phyloP scores from a whole-genome alignment of 2,797 vertebrate species.

The Peromyscus aztecus region DNA sequence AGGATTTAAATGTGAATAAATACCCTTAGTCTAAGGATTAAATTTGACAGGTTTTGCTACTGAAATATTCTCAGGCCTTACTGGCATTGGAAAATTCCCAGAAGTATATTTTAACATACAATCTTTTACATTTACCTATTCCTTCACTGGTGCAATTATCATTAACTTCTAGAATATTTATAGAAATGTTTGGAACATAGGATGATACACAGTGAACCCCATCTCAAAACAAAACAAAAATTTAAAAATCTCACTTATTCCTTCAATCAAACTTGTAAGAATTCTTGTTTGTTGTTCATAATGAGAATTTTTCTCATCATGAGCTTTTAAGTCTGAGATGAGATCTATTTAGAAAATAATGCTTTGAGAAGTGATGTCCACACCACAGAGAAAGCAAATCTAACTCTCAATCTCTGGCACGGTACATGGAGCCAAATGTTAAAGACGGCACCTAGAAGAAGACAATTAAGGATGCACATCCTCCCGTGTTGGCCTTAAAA shows the following conservation, averaged over 20 bases:
- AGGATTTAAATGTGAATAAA: constrained; percentile 20
- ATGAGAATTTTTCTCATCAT: background rate
- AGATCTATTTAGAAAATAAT: background rate
- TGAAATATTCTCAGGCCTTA: background rate
- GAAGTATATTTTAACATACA: background rate
- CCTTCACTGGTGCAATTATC: background rate
- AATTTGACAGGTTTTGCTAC: background rate
- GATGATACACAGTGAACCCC: background rate
- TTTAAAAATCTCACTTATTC: constrained; percentile 1
- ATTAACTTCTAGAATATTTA: background rate
- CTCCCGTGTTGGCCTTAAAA: constrained; percentile 33
- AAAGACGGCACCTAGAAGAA: background rate
- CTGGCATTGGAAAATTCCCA: background rate
- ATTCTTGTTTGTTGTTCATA: constrained; percentile 20
- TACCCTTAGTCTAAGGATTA: background rate
- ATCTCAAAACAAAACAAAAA: background rate
- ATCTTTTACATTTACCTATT: background rate
- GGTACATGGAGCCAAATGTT: background rate
- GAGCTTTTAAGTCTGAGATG: background rate
- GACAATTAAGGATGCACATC: background rate
- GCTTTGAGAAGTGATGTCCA: constrained; percentile 29
- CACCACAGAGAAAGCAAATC: constrained; percentile 50
- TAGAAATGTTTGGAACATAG: background rate
- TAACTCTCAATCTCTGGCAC: background rate
- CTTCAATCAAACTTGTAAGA: background rate